Evolutionary conservation across 1,140 invertebrate genomes (phyloP).

Genomic region (Chymomyza costata): DNA sequence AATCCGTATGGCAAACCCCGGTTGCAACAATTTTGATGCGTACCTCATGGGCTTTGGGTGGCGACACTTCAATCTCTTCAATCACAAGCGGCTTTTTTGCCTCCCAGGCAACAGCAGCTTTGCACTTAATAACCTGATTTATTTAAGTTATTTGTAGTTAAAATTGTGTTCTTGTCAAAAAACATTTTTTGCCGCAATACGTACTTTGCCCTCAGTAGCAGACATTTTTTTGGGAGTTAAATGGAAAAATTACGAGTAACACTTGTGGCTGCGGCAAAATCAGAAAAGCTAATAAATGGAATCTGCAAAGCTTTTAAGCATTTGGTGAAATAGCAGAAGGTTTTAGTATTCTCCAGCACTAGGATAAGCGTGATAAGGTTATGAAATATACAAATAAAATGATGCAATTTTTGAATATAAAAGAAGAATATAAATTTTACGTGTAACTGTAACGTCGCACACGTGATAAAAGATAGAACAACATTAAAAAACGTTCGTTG

Average conservation of each 20-base stretch:
- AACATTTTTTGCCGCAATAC: slow-evolving; percentile 13
- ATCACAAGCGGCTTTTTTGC: slow-evolving; percentile 89
- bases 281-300: slow-evolving; percentile 16
- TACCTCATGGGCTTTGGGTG: slow-evolving; percentile 89
- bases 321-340: not conserved
- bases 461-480: too few species aligned
- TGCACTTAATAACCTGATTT: slow-evolving; percentile 86
- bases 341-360: not conserved
- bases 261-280: not conserved
- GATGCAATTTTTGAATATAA: not conserved
- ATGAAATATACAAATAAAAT: too few species aligned
- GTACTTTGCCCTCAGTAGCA: slow-evolving; percentile 61
- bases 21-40: slow-evolving; percentile 87
- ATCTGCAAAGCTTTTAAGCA: slow-evolving; percentile 8
- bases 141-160: not conserved
- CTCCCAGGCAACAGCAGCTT: slow-evolving; percentile 94
- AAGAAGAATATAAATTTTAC: too few species aligned
- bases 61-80: slow-evolving; percentile 95
- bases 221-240: slow-evolving; percentile 50
- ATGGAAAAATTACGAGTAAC: slow-evolving; percentile 15
- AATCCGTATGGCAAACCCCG: slow-evolving; percentile 98
- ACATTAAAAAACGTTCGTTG: too few species aligned
- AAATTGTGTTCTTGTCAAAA: slow-evolving; percentile 14
- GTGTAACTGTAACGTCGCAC: too few species aligned
- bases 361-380: too few species aligned